These are phyloP conservation scores for Tetramorium alpestre DNA, from an alignment of 1,140 invertebrate species.

Conservation along the genomic window DNA sequence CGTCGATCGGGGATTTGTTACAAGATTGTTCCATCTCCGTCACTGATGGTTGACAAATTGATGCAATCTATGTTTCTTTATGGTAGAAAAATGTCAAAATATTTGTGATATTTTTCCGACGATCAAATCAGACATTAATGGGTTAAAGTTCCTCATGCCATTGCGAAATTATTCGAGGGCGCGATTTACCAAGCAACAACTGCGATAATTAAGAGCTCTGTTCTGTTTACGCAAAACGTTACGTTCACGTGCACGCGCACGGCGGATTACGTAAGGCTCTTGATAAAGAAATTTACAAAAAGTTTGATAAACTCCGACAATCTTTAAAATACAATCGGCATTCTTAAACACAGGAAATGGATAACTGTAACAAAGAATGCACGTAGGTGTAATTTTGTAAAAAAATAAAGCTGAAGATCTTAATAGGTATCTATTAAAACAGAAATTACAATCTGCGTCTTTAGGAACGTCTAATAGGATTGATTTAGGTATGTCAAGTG, in stretches of 20 bases:
- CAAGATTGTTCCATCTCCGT: too few relatives aligned
- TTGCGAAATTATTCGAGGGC: conserved; percentile 19
- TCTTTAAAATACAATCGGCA: neutral
- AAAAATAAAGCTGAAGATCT: neutral
- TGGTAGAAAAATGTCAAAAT: neutral
- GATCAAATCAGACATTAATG: neutral
- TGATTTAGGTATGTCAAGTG: neutral
- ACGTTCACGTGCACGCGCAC: neutral
- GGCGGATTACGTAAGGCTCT: conserved; percentile 1
- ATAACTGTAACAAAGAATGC: neutral
- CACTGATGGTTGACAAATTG: neutral
- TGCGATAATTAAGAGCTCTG: conserved; percentile 1
- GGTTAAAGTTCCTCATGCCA: conserved; percentile 27
- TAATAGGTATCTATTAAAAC: neutral
- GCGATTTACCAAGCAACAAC: neutral
- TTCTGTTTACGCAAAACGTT: conserved; percentile 26
- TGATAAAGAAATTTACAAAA: conserved; percentile 24
- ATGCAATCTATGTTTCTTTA: neutral
- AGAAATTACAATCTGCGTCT: neutral
- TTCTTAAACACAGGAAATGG: neutral
- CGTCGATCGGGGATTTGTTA: neutral
- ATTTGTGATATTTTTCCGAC: neutral
- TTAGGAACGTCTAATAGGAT: neutral
- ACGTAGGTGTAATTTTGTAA: neutral
- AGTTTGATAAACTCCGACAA: neutral